Base-by-base conservation (phyloP, 2,888 invertebrate genomes). In the Alloscopus bannaensis region DNA sequence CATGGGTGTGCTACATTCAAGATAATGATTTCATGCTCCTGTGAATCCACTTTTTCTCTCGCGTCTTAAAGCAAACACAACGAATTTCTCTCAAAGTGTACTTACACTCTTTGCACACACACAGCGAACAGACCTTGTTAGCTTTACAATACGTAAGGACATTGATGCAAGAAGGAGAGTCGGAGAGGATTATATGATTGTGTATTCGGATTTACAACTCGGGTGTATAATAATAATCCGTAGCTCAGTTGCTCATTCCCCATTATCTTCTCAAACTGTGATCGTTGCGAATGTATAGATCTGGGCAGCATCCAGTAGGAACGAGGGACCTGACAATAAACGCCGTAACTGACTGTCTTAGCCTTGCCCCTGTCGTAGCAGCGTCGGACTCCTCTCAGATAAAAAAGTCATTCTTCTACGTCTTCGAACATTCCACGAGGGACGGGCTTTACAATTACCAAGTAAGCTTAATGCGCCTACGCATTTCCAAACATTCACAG, bases 281-380 rank as follows among this genome's bases (percentile, higher is more conserved):
- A 3, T 45, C n/a, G n/a, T n/a, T 45, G 45, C 18, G 45, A 45
- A 45, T 45, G 52, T 50, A n/a, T 89, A 93, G 93, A 87, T 93
- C 94, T 0, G 93, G 94, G 80, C 93, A 94, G 87, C 94, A 94
- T 87, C 94, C 94, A 1, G 93, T 95, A 87, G 93, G 94, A 88
- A 94, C 95, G 86, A 91, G 96, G 81, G 97, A 94, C 88, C 93
- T 94, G 55, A 93, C 95, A 26, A 91, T 96, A 88, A 95, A 95
- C 87, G 92, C 95, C 18, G 90, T 96, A n/a, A 93, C 94, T 87
- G 96, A 96, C 88, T 95, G 94, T 0, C 94, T 95, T 72, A 93
- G 92, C 18, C 93, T 93, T 0, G 93, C 95, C 2, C 95, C 95
- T 0, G 90, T 93, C 82, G 90, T 94, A 85, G 88, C 92, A 57